phyloP scores from a whole-genome alignment of 2,888 invertebrate genomes.

The Eucriotettix oculatus region DNA sequence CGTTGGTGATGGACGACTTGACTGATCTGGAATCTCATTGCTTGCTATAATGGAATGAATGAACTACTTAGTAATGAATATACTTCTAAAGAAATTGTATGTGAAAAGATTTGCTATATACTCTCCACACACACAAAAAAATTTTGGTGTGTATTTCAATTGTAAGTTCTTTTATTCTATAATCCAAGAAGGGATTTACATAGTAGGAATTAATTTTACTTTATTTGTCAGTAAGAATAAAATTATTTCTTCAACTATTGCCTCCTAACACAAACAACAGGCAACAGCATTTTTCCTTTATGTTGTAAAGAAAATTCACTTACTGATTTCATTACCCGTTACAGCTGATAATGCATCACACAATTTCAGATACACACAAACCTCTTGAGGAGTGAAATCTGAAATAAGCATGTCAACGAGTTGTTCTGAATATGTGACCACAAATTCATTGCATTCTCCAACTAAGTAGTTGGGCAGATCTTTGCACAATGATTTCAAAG shows the following conservation, averaged over 20 bases:
- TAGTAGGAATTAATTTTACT: neutral
- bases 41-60: constrained; percentile 33
- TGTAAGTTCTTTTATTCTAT: too few species aligned
- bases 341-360: constrained; percentile 32
- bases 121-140: too few species aligned
- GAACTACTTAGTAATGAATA: neutral
- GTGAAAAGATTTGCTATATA: too few species aligned
- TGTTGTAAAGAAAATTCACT: neutral
- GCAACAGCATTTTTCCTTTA: too few species aligned
- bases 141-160: too few species aligned
- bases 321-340: constrained; percentile 20
- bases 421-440: constrained; percentile 57
- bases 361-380: constrained; percentile 59
- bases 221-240: neutral
- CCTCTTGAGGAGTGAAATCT: constrained; percentile 55
- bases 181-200: too few species aligned
- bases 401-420: constrained; percentile 62
- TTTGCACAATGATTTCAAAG: constrained; percentile 51
- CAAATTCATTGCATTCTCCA: constrained; percentile 55
- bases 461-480: constrained; percentile 46
- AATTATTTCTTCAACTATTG: neutral
- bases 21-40: constrained; percentile 46
- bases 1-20: neutral
- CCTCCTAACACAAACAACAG: neutral
- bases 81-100: too few species aligned